Conservation (phyloP, 1,140 invertebrate species). For the Trichonephila clavata region DNA sequence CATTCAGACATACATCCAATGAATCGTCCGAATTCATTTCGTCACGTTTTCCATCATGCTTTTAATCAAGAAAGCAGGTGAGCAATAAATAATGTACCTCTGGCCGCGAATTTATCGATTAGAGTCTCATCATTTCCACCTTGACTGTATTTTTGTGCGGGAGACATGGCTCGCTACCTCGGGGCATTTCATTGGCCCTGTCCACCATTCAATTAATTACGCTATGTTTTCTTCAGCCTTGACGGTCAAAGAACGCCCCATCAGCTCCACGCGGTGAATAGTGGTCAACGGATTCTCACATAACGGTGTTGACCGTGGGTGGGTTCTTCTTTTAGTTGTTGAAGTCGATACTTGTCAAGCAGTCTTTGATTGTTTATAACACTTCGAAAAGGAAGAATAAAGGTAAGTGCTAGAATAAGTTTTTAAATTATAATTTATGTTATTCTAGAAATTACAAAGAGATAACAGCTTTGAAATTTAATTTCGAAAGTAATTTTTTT, state of each 20-base stretch:
- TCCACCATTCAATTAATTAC: background rate
- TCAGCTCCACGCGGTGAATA: background rate
- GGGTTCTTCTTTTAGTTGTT: background rate
- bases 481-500: too few species aligned
- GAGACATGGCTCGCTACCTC: background rate
- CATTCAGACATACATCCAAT: background rate
- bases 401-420: too few species aligned
- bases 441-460: too few species aligned
- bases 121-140: background rate
- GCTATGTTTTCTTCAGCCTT: conserved; percentile 1
- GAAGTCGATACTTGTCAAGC: too few species aligned
- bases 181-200: conserved; percentile 37
- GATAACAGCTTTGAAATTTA: too few species aligned
- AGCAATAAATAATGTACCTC: conserved; percentile 40
- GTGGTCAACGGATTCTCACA: background rate
- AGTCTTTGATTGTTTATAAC: too few species aligned
- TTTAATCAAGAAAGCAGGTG: conserved; percentile 38
- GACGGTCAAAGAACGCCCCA: conserved; percentile 1
- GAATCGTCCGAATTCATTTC: background rate
- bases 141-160: background rate
- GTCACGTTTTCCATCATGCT: background rate
- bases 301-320: background rate
- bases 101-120: conserved; percentile 36
- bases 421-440: too few species aligned
- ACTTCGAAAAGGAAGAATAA: too few species aligned